phyloP scores from a whole-genome alignment of 2,888 invertebrate species.

The Trachelus tabidus region DNA sequence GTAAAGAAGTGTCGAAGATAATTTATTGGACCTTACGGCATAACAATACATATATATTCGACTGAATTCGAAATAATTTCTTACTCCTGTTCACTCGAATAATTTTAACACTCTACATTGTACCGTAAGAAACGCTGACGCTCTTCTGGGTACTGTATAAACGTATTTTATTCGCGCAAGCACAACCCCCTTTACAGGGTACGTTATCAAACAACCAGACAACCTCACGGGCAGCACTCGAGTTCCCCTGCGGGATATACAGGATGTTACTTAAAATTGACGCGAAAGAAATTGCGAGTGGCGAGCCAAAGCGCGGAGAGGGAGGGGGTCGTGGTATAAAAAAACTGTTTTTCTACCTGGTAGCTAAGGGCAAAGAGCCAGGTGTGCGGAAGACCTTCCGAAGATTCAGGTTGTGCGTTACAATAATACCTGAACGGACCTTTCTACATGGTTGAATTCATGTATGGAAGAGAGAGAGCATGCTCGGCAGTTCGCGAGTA shows the following conservation, averaged over 20 bases:
- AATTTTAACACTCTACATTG: background rate
- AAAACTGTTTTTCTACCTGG: background rate
- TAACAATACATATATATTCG: no score
- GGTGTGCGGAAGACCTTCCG: background rate
- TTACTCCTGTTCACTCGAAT: background rate
- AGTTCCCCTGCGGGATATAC: background rate
- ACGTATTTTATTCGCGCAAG: background rate
- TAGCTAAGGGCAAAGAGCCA: background rate
- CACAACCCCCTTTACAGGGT: background rate
- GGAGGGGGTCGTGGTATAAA: background rate
- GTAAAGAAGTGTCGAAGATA: no score
- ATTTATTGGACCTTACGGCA: no score
- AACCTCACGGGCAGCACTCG: background rate
- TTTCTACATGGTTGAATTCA: background rate
- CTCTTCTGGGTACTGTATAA: background rate
- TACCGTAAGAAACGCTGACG: background rate
- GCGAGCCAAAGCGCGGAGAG: background rate
- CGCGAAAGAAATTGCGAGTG: background rate
- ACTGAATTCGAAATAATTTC: background rate
- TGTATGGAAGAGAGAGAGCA: slow-evolving; percentile 26
- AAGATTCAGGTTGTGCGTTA: background rate
- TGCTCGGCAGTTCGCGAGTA: slow-evolving; percentile 37
- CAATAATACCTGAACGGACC: background rate
- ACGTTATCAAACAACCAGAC: background rate
- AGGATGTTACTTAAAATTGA: background rate